Evolutionary conservation across 2,797 vertebrate species (phyloP), one percentile per base, ranked within the genome.

Genomic region (Gymnoscopelus microlampas): DNA sequence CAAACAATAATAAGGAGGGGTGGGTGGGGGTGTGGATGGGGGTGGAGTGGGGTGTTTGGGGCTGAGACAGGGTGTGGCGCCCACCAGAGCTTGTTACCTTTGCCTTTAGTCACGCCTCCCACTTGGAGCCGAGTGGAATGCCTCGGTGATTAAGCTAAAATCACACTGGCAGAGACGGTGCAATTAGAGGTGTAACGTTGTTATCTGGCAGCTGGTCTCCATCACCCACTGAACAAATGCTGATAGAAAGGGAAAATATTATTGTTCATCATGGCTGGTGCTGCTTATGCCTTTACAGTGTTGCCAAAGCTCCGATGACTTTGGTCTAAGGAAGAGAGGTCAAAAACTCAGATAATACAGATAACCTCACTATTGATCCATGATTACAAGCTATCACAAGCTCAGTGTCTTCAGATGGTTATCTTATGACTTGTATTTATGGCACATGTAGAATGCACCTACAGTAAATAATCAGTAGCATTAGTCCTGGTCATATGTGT

Each of bases 211-310:
- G 85, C 73, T 80, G 83, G 88, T 83, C 84, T 88, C 77, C 82
- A 80, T 83, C 60, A 84, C 78, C 74, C 66, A 75, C 87, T 89
- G 80, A 87, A 88, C 78, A 88, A 90, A 89, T 82, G 87, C 83
- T 88, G 87, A 92, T 91, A 84, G 88, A 91, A 85, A 75, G 59
- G 76, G 81, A 87, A 88, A 83, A 81, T 85, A 71, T 82, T 71
- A 74, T 66, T 80, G 74, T 80, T 87, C 75, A 80, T 49, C 60
- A 50, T 39, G 81, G 84, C 83, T 48, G 81, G 79, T 73, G 82
- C 84, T 73, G 12, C 70, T 76, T 79, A 14, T 44, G 39, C 32
- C 77, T 80, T 68, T 12, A 72, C 74, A 19, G 11, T 60, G 63
- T 72, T 75, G 61, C 53, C 48, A 58, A 57, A 66, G 62, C 64